Conservation (phyloP, 2,113 vertebrate species). For the Sardina pilchardus region DNA sequence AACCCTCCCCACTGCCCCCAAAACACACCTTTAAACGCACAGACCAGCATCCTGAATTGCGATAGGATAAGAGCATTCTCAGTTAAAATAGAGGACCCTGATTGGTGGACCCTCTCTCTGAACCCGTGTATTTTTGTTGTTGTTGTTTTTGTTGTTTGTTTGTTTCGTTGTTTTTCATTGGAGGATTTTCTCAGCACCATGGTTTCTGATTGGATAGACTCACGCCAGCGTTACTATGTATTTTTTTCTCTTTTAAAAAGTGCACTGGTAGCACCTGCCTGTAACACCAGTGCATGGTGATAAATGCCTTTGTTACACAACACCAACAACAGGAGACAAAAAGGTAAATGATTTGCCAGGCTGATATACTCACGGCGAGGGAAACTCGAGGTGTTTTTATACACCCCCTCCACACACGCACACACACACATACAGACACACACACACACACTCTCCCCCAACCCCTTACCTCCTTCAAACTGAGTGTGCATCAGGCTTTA, state of each 20-base stretch:
- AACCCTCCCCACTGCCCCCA: background rate
- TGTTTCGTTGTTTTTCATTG: background rate
- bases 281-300: background rate
- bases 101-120: conserved; percentile 13
- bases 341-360: background rate
- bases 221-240: background rate
- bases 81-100: background rate
- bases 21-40: background rate
- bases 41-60: background rate
- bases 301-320: background rate
- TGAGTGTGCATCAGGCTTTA: background rate
- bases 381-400: background rate
- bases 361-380: background rate
- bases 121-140: background rate
- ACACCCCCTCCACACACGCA: background rate
- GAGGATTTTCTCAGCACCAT: conserved; percentile 1
- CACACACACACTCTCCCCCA: background rate
- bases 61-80: background rate
- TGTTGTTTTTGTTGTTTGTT: background rate
- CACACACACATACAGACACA: too few relatives aligned
- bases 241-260: background rate
- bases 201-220: background rate
- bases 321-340: background rate
- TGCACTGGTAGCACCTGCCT: background rate
- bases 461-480: background rate